Evolutionary conservation across 2,797 vertebrate genomes (phyloP), one percentile per base, ranked within the genome.

Genomic region (Poecilia velifera): DNA sequence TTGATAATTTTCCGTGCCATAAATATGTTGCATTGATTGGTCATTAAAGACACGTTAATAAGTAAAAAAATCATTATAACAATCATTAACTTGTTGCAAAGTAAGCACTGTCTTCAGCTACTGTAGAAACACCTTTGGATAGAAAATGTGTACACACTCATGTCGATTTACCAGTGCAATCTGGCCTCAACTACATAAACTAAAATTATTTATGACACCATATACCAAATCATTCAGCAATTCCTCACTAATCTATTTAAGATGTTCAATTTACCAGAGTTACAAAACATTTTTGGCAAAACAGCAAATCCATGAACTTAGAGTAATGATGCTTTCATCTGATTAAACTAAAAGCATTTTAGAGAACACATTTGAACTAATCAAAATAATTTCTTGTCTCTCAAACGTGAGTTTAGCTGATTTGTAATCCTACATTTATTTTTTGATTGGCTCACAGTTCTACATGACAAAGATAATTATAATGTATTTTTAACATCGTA

Each of bases 91-190:
- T 12, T 74, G 34, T 49, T 72, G 25, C 22, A 39, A 77, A 68
- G 74, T 36, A 41, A 74, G 36, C 43, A 6, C 25, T n/a, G 45
- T 51, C 28, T 72, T 31, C 72, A 41, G 16, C 13, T 25, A 6
- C n/a, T 36, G 36, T 64, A 34, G 55, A 72, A 72, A 41, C 45
- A 25, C 4, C 39, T 43, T 72, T n/a, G 49, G 43, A 71, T 16
- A 46, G 22, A 70, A 71, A 57, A 34, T 43, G 6, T 53, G n/a
- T 41, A 31, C 41, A 46, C 34, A 51, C 34, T 39, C n/a, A 6
- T 49, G 45, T 51, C 64, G 71, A 75, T 57, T 71, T 59, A 55
- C 51, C 51, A 57, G 9, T 76, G 66, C 59, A 34, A 81, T 73
- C 16, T 68, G 66, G 36, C 57, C 51, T 71, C 28, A 53, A 47